phyloP scores from a whole-genome alignment of 2,797 vertebrate species.

The Argya squamiceps region DNA sequence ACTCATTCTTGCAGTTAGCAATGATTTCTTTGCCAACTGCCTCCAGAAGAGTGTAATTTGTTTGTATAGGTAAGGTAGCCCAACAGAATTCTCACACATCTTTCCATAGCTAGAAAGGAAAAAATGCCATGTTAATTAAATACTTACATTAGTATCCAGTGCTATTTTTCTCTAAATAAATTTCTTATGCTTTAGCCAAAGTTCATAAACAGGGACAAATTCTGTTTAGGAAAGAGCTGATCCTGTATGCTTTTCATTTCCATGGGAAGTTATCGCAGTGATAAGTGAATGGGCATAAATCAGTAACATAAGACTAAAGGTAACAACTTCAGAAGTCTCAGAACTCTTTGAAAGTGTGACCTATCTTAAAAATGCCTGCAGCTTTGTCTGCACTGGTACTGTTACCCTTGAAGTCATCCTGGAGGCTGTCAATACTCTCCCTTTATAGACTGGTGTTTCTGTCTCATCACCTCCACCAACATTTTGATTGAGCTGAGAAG shows the following conservation, averaged over 20 bases:
- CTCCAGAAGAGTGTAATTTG: not conserved
- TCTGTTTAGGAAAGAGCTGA: not conserved
- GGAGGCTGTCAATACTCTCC: not conserved
- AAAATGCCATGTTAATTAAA: not conserved
- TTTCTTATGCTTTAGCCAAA: not conserved
- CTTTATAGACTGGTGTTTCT: not conserved
- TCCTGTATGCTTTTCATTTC: not conserved
- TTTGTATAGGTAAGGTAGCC: not conserved
- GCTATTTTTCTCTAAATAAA: not conserved
- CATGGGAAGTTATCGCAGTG: not conserved
- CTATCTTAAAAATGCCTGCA: not conserved
- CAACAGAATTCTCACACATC: not conserved
- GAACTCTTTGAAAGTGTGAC: not conserved
- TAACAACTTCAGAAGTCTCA: not conserved
- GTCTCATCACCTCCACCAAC: not conserved
- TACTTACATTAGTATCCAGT: not conserved
- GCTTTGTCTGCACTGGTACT: not conserved
- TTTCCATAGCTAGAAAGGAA: not conserved
- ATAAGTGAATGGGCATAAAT: not conserved
- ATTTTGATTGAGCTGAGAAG: not conserved
- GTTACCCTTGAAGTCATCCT: not conserved
- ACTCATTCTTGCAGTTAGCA: not conserved
- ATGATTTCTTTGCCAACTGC: not conserved
- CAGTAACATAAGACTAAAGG: not conserved
- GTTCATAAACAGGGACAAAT: not conserved